These are phyloP conservation scores for Tiliacea aurago DNA, from an alignment of 2,888 invertebrate species.

Conservation along the genomic window DNA sequence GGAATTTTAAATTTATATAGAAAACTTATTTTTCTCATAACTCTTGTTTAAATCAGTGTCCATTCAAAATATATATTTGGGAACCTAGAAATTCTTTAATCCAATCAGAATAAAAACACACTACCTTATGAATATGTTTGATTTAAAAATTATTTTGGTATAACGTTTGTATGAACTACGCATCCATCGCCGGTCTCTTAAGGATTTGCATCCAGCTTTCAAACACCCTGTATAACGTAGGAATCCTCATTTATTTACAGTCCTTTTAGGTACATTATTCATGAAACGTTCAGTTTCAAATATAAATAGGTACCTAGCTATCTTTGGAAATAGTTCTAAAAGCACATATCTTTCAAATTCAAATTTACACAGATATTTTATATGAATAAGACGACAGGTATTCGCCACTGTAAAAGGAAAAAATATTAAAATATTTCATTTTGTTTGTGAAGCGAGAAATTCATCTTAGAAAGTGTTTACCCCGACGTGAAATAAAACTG, in stretches of 20 bases:
- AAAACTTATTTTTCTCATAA: no score
- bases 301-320: not conserved
- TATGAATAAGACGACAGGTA: slow-evolving; percentile 64
- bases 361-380: slow-evolving; percentile 57
- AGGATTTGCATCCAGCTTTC: no score
- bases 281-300: slow-evolving; percentile 25
- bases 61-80: no score
- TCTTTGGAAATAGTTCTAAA: slow-evolving; percentile 41
- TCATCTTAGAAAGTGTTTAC: slow-evolving; percentile 86
- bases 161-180: no score
- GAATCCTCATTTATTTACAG: not conserved
- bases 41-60: no score
- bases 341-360: slow-evolving; percentile 39
- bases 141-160: no score
- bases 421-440: slow-evolving; percentile 83
- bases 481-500: slow-evolving; percentile 85
- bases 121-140: no score
- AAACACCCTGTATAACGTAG: not conserved
- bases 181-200: no score
- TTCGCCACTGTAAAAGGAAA: slow-evolving; percentile 69
- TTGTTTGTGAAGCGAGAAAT: slow-evolving; percentile 84
- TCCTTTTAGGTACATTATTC: not conserved
- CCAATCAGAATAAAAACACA: no score
- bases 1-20: no score
- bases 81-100: no score